Base-by-base conservation (phyloP, 2,888 invertebrate species). In the Mimachlamys varia region DNA sequence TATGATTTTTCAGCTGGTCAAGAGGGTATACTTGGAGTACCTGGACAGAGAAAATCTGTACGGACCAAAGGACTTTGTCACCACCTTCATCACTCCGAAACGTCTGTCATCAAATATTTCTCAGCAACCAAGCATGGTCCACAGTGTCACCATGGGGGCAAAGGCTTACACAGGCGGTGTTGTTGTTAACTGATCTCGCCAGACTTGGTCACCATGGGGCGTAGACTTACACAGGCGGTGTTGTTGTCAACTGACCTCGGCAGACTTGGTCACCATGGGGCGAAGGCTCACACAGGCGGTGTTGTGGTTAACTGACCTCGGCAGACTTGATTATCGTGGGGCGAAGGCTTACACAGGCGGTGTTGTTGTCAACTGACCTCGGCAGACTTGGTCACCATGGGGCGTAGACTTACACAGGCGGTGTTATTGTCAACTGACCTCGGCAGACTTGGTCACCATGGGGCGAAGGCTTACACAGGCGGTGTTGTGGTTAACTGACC, bases 91-190 rank as follows among this genome's bases (percentile, higher is more conserved):
- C 33, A 76, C 33, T 5, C 76, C 76, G 12, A 76, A 76, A 76
- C 76, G 33, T 33, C 13, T 10, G 76, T 76, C 53, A 13, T 53
- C 76, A 7, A 76, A 33, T 33, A 76, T 27, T 33, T 7, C 76
- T 10, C 76, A 76, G 27, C 76, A 76, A 27, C 76, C 76, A 76
- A 76, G 76, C 76, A 76, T 76, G 76, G 76, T 76, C 76, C 76
- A 76, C 10, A 76, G 76, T 27, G 76, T 76, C 33, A 76, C 76
- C 17, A 27, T 76, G 27, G 76, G 76, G 1, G 12, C 13, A 13
- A 76, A 76, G 33, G 33, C 76, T 76, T 12, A 19, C 19, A 10
- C 53, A 53, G 76, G 33, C 7, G 76, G 33, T 33, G 76, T 76
- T n/a, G n/a, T n/a, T n/a, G n/a, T 33, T 33, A 76, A 27, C 76